These are phyloP conservation scores for Corvus cornix DNA, from an alignment of 2,113 vertebrate genomes.

Conservation along the genomic window DNA sequence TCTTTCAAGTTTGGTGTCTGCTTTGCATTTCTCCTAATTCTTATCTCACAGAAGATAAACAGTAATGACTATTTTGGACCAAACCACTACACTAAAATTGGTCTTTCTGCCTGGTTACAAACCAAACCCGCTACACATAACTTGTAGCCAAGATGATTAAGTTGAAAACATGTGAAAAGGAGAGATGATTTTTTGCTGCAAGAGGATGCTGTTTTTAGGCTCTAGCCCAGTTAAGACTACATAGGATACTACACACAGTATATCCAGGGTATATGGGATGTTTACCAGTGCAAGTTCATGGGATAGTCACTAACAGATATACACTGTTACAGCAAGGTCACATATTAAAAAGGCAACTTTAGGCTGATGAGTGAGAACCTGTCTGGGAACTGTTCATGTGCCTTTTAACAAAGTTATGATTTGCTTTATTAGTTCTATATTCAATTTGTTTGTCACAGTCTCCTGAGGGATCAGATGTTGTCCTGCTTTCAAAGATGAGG, in stretches of 20 bases:
- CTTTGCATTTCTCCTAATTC: no score
- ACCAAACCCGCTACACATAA: background rate
- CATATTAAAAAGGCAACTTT: background rate
- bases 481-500: background rate
- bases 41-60: no score
- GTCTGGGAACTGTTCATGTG: background rate
- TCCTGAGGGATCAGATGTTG: background rate
- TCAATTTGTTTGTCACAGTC: background rate
- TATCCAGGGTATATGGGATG: background rate
- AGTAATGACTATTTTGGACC: no score
- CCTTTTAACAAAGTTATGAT: slow-evolving; percentile 5
- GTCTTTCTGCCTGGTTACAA: no score
- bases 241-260: background rate
- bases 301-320: background rate
- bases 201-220: background rate
- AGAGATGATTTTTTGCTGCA: background rate
- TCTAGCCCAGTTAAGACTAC: background rate
- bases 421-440: background rate
- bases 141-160: background rate
- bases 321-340: background rate
- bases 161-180: background rate
- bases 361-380: background rate
- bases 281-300: background rate
- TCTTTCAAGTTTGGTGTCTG: no score
- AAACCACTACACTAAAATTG: no score